Evolutionary conservation across 2,113 vertebrate genomes (phyloP).

Genomic region (Perca fluviatilis): DNA sequence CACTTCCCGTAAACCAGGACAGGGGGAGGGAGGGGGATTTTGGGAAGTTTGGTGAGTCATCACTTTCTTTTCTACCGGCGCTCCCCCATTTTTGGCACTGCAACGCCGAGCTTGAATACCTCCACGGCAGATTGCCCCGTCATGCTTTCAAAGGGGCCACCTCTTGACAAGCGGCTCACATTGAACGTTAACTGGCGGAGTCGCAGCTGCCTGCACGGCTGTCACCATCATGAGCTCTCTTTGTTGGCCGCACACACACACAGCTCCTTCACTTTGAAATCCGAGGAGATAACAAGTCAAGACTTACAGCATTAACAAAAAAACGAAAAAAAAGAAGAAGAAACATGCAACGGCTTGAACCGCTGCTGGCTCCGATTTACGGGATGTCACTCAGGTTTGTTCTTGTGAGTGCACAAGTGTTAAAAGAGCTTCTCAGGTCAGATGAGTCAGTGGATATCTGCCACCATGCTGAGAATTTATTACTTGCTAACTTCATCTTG

Average conservation of each 20-base stretch:
- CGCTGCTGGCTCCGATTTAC: slow-evolving; percentile 4
- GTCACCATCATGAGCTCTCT: slow-evolving; percentile 52
- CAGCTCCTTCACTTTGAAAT: slow-evolving; percentile 56
- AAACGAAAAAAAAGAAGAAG: not conserved
- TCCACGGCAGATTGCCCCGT: slow-evolving; percentile 64
- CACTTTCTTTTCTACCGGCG: slow-evolving; percentile 80
- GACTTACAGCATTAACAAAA: slow-evolving; percentile 15
- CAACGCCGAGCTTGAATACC: slow-evolving; percentile 48
- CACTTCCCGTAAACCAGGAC: slow-evolving; percentile 85
- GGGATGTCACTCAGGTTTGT: slow-evolving; percentile 36
- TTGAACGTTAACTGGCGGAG: slow-evolving; percentile 5
- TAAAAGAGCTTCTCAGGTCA: slow-evolving; percentile 30
- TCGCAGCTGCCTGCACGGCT: slow-evolving; percentile 66
- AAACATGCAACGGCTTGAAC: slow-evolving; percentile 58
- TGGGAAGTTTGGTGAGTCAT: slow-evolving; percentile 88
- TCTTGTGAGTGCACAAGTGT: slow-evolving; percentile 31
- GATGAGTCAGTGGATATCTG: slow-evolving; percentile 67
- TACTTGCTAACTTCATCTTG: slow-evolving; percentile 55
- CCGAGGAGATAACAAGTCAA: slow-evolving; percentile 52
- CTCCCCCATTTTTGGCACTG: slow-evolving; percentile 45
- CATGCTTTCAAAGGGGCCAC: slow-evolving; percentile 50
- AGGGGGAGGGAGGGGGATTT: slow-evolving; percentile 80
- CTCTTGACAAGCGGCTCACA: slow-evolving; percentile 54
- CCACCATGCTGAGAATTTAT: slow-evolving; percentile 50
- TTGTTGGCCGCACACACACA: slow-evolving; percentile 16